These are phyloP conservation scores for Asobara japonica DNA, from an alignment of 1,140 invertebrate genomes.

Conservation along the genomic window DNA sequence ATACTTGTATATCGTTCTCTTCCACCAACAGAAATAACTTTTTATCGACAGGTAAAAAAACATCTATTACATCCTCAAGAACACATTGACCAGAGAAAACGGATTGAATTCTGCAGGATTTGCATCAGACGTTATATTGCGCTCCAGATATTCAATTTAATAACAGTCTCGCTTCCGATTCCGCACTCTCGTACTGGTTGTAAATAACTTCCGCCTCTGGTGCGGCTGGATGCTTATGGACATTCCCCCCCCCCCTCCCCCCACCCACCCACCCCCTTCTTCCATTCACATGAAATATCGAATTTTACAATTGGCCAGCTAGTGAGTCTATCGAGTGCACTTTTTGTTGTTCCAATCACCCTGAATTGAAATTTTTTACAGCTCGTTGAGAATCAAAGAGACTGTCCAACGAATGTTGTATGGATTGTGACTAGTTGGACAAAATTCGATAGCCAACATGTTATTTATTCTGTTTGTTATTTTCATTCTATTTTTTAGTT, in stretches of 20 bases:
- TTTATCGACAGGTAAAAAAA: no score
- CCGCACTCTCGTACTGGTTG: slow-evolving; percentile 7
- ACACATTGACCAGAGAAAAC: no score
- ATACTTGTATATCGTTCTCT: no score
- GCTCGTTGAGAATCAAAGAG: slow-evolving; percentile 39
- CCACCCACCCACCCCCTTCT: neutral
- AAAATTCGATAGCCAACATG: slow-evolving; percentile 8
- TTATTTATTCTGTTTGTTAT: neutral
- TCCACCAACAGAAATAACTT: no score
- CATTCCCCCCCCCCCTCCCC: neutral
- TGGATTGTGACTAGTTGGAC: neutral
- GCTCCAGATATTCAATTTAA: slow-evolving; percentile 17
- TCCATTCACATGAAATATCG: neutral
- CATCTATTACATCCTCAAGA: no score
- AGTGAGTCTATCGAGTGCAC: neutral
- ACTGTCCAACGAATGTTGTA: slow-evolving; percentile 26
- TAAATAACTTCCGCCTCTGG: slow-evolving; percentile 18
- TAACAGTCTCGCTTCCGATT: slow-evolving; percentile 7
- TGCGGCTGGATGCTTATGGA: slow-evolving; percentile 1
- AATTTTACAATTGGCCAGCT: neutral
- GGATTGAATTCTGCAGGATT: no score
- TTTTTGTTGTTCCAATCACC: neutral
- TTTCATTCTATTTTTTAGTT: neutral
- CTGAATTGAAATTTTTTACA: slow-evolving; percentile 28
- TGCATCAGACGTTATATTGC: neutral